These are phyloP conservation scores for Bibio marci DNA, from an alignment of 2,888 invertebrate genomes.

Conservation along the genomic window DNA sequence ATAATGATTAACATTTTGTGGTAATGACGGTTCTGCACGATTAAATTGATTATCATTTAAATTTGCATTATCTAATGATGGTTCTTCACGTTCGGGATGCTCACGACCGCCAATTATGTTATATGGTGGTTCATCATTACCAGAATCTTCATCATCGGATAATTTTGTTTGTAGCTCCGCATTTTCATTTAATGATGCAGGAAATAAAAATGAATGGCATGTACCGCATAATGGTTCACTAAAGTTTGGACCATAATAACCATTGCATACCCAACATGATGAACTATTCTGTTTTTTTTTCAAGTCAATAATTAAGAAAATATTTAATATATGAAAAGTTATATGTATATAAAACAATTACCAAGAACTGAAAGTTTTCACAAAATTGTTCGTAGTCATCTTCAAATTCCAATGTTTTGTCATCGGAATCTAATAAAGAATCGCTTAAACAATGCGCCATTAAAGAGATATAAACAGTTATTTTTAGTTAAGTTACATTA, in stretches of 20 bases:
- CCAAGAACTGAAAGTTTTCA: slow-evolving; percentile 14
- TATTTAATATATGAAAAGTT: not conserved
- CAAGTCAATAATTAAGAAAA: not conserved
- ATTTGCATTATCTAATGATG: slow-evolving; percentile 7
- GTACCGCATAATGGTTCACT: slow-evolving; percentile 82
- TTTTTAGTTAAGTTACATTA: too few relatives aligned
- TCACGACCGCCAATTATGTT: slow-evolving; percentile 17
- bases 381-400: slow-evolving; percentile 13
- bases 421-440: too few relatives aligned
- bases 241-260: slow-evolving; percentile 82
- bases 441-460: too few relatives aligned
- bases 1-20: slow-evolving; percentile 21
- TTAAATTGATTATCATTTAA: not conserved
- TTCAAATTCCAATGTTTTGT: not conserved
- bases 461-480: too few relatives aligned
- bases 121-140: slow-evolving; percentile 72
- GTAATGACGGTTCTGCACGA: slow-evolving; percentile 15
- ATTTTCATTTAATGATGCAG: slow-evolving; percentile 35
- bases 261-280: slow-evolving; percentile 68
- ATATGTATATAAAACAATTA: slow-evolving; percentile 7
- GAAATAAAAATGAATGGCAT: slow-evolving; percentile 84
- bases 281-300: slow-evolving; percentile 17
- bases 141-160: slow-evolving; percentile 78
- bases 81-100: slow-evolving; percentile 14
- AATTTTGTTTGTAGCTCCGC: slow-evolving; percentile 29